These are phyloP conservation scores for Prunella strophiata DNA, from an alignment of 2,797 vertebrate species.

Conservation along the genomic window DNA sequence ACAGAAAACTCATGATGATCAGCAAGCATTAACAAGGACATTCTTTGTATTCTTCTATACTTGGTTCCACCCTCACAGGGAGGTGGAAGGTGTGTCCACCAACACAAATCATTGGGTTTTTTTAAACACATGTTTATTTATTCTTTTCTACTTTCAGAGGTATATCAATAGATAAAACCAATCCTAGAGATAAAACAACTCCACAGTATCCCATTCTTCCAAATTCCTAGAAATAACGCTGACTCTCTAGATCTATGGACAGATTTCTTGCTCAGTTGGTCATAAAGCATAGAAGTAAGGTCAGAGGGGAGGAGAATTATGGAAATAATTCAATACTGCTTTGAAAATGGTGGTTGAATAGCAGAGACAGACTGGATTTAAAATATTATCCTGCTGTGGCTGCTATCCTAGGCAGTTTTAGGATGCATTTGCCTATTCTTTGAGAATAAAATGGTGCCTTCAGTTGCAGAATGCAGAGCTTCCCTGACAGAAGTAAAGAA, in stretches of 20 bases:
- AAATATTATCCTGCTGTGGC: not conserved
- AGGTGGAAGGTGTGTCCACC: not conserved
- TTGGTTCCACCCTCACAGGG: accelerated
- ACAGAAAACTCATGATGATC: not conserved
- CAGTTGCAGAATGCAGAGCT: not conserved
- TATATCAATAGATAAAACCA: not conserved
- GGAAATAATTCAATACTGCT: conserved; percentile 15
- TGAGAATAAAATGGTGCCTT: not conserved
- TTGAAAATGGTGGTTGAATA: conserved; percentile 12
- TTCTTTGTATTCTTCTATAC: not conserved
- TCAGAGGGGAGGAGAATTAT: not conserved
- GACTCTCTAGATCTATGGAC: not conserved
- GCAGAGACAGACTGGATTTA: not conserved
- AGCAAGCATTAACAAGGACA: not conserved
- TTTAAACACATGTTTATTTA: not conserved
- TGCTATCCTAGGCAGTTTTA: not conserved
- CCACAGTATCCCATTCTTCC: not conserved
- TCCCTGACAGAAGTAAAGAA: not conserved
- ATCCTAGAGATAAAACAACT: not conserved
- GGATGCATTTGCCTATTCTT: not conserved
- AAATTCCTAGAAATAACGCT: not conserved
- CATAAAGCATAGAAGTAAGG: not conserved
- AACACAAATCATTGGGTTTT: not conserved
- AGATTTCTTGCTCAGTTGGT: not conserved
- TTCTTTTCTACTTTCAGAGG: not conserved